Evolutionary conservation across 30 jellyfish, hydroid and myxozoan species (phyloP).

Genomic region (Nemopilema nomurai): DNA sequence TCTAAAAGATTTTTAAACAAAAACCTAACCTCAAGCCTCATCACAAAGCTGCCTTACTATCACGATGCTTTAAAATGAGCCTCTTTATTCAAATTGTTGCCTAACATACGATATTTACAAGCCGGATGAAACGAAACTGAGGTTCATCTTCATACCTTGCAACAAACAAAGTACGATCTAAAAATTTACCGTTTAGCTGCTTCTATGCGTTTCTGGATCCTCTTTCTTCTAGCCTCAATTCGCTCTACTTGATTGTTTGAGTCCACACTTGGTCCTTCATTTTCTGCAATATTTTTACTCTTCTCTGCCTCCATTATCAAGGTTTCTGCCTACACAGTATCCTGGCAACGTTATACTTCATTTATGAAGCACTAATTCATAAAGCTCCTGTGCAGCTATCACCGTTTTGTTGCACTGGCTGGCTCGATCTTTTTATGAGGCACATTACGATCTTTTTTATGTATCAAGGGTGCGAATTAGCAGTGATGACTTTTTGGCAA

Average conservation of each 20-base stretch:
- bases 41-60: too few relatives aligned
- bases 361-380: background rate
- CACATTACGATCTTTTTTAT: too few relatives aligned
- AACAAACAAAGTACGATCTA: background rate
- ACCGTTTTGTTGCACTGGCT: too few relatives aligned
- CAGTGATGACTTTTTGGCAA: too few relatives aligned
- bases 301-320: conserved; percentile 26
- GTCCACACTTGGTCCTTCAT: conserved; percentile 75
- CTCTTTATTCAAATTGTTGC: too few relatives aligned
- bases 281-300: conserved; percentile 42
- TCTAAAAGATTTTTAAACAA: too few relatives aligned
- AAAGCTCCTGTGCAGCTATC: background rate
- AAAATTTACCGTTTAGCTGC: conserved; percentile 66
- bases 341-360: conserved; percentile 13
- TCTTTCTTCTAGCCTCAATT: conserved; percentile 77
- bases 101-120: too few relatives aligned
- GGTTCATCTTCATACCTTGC: background rate
- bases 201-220: conserved; percentile 78
- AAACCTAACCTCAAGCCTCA: too few relatives aligned
- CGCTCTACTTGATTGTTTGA: conserved; percentile 73
- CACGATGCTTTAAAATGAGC: too few relatives aligned
- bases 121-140: too few relatives aligned
- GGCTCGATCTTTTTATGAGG: too few relatives aligned
- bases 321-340: background rate
- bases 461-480: too few relatives aligned